A percentile compares a stretch with the other conserved stretches of the same genome.
Evolutionary conservation across 2,888 invertebrate species (phyloP).

Genomic region (Pandemis heparana): DNA sequence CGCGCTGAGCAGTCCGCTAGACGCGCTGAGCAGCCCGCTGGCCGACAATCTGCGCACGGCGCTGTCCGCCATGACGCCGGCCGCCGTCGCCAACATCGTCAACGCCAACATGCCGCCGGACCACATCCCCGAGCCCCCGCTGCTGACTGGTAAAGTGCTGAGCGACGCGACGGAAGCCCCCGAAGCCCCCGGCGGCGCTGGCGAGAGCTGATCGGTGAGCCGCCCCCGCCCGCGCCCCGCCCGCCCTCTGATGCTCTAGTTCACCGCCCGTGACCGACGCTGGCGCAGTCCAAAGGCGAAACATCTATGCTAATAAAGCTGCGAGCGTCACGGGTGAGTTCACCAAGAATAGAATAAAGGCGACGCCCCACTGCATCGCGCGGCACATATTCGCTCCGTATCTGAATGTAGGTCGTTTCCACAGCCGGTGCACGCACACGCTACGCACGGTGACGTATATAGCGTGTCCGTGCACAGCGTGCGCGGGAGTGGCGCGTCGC

Average conservation of each 20-base stretch:
- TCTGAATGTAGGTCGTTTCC: no score
- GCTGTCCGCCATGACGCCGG: constrained; percentile 70
- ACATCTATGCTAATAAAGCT: no score
- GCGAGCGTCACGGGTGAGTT: neutral
- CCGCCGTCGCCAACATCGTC: constrained; percentile 62
- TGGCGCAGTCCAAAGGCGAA: neutral
- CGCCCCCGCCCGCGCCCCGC: constrained; percentile 8
- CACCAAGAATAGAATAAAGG: neutral
- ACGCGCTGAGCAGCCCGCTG: constrained; percentile 52
- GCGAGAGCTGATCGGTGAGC: constrained; percentile 42
- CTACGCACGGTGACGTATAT: no score
- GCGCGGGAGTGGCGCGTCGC: no score
- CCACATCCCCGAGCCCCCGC: neutral
- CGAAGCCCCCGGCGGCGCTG: constrained; percentile 1
- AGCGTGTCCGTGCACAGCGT: no score
- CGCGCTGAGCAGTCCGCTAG: constrained; percentile 46
- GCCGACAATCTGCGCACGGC: constrained; percentile 74
- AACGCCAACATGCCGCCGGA: constrained; percentile 44
- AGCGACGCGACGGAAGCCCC: neutral
- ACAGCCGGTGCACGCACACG: no score
- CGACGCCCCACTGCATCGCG: no score
- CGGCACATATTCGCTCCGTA: no score
- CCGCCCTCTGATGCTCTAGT: neutral
- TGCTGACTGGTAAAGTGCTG: no score
- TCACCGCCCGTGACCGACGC: neutral